A percentile compares a stretch with the other conserved stretches of the same genome.
phyloP scores from a whole-genome alignment of 2,888 invertebrate species.

The Polylopha cassiicola region DNA sequence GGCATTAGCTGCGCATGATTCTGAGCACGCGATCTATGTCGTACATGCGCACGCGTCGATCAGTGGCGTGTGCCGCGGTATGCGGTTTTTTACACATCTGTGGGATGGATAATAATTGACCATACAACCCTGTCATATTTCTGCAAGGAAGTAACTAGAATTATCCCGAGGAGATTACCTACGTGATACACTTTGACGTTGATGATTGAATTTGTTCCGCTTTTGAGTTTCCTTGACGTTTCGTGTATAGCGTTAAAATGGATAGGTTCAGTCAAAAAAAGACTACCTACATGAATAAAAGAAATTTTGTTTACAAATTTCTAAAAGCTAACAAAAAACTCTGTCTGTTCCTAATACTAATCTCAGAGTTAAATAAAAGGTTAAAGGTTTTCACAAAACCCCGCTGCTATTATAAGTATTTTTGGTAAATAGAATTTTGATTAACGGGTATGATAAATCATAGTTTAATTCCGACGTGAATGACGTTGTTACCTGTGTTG shows the following conservation, averaged over 20 bases:
- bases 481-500: conserved; percentile 31
- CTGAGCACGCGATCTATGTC: conserved; percentile 54
- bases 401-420: conserved; percentile 46
- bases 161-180: background rate
- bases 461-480: conserved; percentile 30
- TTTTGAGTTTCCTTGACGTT: too few relatives aligned
- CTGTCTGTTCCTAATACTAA: too few relatives aligned
- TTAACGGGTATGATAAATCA: conserved; percentile 57
- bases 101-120: conserved; percentile 44
- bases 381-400: conserved; percentile 35
- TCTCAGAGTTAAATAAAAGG: conserved; percentile 27
- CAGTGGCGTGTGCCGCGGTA: conserved; percentile 41
- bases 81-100: conserved; percentile 59
- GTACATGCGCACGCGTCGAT: conserved; percentile 24
- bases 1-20: conserved; percentile 48
- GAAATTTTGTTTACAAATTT: too few relatives aligned
- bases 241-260: too few relatives aligned
- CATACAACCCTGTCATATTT: conserved; percentile 23
- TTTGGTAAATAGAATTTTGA: conserved; percentile 56
- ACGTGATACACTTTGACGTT: conserved; percentile 6
- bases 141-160: conserved; percentile 19
- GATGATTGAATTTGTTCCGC: conserved; percentile 2
- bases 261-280: too few relatives aligned
- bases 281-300: too few relatives aligned
- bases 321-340: too few relatives aligned